These are phyloP conservation scores for Varroa destructor DNA, from an alignment of 1,140 invertebrate genomes.

Conservation along the genomic window DNA sequence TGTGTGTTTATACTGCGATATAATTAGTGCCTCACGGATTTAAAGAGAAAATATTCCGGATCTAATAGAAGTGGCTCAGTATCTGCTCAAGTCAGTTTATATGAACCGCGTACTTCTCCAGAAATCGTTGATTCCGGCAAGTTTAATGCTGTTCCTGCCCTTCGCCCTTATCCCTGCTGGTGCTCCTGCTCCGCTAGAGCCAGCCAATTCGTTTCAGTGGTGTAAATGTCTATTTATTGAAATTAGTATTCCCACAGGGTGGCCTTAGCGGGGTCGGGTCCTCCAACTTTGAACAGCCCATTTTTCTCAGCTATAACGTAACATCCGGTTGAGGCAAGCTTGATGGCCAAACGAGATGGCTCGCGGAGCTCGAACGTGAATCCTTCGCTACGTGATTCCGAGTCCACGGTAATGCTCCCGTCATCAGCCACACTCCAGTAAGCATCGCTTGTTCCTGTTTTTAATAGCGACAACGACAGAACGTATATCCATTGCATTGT, in stretches of 20 bases:
- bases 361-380: slow-evolving; percentile 84
- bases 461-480: slow-evolving; percentile 29
- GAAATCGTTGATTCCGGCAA: too few relatives aligned
- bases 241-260: slow-evolving; percentile 86
- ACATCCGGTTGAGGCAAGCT: slow-evolving; percentile 52
- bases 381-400: slow-evolving; percentile 57
- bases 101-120: too few relatives aligned
- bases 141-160: too few relatives aligned
- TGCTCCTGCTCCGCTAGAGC: too few relatives aligned
- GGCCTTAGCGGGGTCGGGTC: slow-evolving; percentile 58
- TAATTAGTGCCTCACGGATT: too few relatives aligned
- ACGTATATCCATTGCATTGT: slow-evolving; percentile 10
- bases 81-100: too few relatives aligned
- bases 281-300: slow-evolving; percentile 70
- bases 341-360: slow-evolving; percentile 78
- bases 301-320: slow-evolving; percentile 87
- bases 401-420: slow-evolving; percentile 61
- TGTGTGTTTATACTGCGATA: too few relatives aligned
- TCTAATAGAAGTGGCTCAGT: too few relatives aligned
- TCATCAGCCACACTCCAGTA: slow-evolving; percentile 82
- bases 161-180: too few relatives aligned
- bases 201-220: not conserved
- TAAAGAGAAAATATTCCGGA: too few relatives aligned
- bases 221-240: not conserved
- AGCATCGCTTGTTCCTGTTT: slow-evolving; percentile 71